Evolutionary conservation across 2,888 invertebrate genomes (phyloP).

Genomic region (Drosophila formosana): DNA sequence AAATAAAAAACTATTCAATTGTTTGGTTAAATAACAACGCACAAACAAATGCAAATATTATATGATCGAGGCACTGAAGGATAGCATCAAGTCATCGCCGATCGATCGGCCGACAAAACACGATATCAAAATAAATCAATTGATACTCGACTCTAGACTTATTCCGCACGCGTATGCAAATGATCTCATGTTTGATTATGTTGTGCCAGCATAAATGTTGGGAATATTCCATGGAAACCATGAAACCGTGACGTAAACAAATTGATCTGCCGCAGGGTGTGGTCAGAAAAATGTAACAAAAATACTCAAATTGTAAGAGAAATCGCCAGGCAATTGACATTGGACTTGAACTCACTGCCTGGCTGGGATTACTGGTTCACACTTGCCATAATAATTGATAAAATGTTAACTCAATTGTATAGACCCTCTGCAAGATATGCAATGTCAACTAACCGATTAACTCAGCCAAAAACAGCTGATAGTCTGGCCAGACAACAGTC

Average conservation of each 20-base stretch:
- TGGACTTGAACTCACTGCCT: slow-evolving; percentile 1
- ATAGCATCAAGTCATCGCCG: slow-evolving; percentile 33
- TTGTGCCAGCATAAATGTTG: slow-evolving; percentile 62
- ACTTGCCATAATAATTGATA: slow-evolving; percentile 21
- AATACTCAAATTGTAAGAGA: slow-evolving; percentile 13
- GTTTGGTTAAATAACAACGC: slow-evolving; percentile 22
- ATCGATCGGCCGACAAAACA: slow-evolving; percentile 16
- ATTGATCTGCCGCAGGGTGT: slow-evolving; percentile 41
- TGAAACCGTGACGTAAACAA: slow-evolving; percentile 54
- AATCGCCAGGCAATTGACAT: slow-evolving; percentile 10
- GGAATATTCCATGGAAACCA: slow-evolving; percentile 64
- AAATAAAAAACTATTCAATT: slow-evolving; percentile 29
- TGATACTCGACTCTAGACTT: slow-evolving; percentile 13
- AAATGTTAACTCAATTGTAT: slow-evolving; percentile 12
- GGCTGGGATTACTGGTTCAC: slow-evolving; percentile 26
- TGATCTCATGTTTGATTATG: slow-evolving; percentile 67
- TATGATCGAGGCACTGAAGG: slow-evolving; percentile 37
- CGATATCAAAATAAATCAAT: slow-evolving; percentile 57
- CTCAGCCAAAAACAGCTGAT: slow-evolving; percentile 33
- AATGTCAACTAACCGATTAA: slow-evolving; percentile 8
- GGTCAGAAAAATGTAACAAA: slow-evolving; percentile 26
- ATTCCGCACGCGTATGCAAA: slow-evolving; percentile 47
- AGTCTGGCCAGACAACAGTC: slow-evolving; percentile 20
- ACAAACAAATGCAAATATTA: slow-evolving; percentile 20
- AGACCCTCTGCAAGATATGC: slow-evolving; percentile 12